phyloP scores from a whole-genome alignment of 1,140 invertebrate genomes.

The Saccostrea glomerata region DNA sequence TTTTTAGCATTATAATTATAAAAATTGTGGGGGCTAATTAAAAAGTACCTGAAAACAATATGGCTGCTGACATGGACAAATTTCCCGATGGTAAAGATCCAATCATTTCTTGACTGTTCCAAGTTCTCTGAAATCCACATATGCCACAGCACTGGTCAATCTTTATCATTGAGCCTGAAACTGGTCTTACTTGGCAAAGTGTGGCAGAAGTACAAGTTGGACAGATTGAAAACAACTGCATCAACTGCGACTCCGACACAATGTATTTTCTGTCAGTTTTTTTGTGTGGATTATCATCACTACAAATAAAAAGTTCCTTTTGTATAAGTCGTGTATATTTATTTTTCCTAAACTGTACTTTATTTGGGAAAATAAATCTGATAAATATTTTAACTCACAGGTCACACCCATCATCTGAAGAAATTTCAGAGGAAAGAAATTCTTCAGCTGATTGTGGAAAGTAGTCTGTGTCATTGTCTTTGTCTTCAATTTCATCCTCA shows the following conservation, averaged over 20 bases:
- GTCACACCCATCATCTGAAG: neutral
- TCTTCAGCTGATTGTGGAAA: neutral
- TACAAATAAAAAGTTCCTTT: neutral
- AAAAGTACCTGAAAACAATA: conserved; percentile 16
- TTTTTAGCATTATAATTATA: neutral
- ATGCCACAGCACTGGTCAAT: conserved; percentile 42
- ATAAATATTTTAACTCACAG: conserved; percentile 1
- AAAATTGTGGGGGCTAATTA: neutral
- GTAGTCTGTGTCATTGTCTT: neutral
- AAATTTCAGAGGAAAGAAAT: neutral
- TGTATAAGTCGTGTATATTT: no score
- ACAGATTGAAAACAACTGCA: conserved; percentile 44
- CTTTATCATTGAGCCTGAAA: conserved; percentile 6
- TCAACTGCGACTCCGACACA: conserved; percentile 14
- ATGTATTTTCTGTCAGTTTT: conserved; percentile 37
- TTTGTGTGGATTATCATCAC: neutral
- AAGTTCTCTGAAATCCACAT: conserved; percentile 26
- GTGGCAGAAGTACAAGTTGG: conserved; percentile 34
- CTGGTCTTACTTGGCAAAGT: neutral
- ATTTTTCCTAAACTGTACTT: neutral
- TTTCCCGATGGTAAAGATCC: conserved; percentile 33
- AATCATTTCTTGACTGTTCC: conserved; percentile 35
- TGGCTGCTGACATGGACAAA: neutral
- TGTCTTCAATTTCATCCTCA: conserved; percentile 20
- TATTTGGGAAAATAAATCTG: neutral